Evolutionary conservation across 1,140 invertebrate genomes (phyloP).

Genomic region (Teleopsis dalmanni): DNA sequence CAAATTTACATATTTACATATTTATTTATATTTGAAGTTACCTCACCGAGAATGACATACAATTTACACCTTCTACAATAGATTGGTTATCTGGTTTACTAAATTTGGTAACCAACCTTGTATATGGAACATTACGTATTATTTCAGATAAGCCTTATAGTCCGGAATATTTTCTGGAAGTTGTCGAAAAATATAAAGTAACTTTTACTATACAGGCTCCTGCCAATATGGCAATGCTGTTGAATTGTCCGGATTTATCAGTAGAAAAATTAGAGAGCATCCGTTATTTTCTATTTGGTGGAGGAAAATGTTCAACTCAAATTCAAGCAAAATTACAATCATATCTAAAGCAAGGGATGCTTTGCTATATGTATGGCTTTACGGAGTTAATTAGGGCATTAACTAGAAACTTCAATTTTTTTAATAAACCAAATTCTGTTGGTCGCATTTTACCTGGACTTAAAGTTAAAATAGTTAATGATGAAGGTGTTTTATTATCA

Average conservation of each 20-base stretch:
- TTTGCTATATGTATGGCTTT: slow-evolving; percentile 24
- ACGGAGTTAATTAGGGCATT: slow-evolving; percentile 29
- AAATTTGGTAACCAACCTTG: slow-evolving; percentile 27
- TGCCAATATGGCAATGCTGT: slow-evolving; percentile 24
- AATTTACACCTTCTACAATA: slow-evolving; percentile 34
- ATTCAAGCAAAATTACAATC: slow-evolving; percentile 26
- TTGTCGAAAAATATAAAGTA: slow-evolving; percentile 36
- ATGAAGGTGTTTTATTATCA: slow-evolving; percentile 26
- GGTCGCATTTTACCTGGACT: slow-evolving; percentile 27
- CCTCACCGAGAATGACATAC: slow-evolving; percentile 28
- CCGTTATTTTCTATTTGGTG: slow-evolving; percentile 22
- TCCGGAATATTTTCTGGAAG: slow-evolving; percentile 32
- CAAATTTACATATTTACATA: background rate
- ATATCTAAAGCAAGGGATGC: slow-evolving; percentile 23
- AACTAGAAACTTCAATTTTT: slow-evolving; percentile 31
- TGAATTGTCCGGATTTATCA: slow-evolving; percentile 22
- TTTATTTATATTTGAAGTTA: background rate
- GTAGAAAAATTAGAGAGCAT: slow-evolving; percentile 21
- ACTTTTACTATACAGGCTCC: slow-evolving; percentile 24
- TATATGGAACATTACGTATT: slow-evolving; percentile 24
- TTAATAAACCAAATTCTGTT: slow-evolving; percentile 24
- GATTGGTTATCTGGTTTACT: slow-evolving; percentile 36
- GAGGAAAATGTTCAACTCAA: slow-evolving; percentile 26
- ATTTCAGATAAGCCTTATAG: slow-evolving; percentile 30
- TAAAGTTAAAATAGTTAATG: slow-evolving; percentile 42